Evolutionary conservation across 23 tunicate species (phyloP), one percentile per base, ranked within the genome.

Genomic region (Styela plicata): DNA sequence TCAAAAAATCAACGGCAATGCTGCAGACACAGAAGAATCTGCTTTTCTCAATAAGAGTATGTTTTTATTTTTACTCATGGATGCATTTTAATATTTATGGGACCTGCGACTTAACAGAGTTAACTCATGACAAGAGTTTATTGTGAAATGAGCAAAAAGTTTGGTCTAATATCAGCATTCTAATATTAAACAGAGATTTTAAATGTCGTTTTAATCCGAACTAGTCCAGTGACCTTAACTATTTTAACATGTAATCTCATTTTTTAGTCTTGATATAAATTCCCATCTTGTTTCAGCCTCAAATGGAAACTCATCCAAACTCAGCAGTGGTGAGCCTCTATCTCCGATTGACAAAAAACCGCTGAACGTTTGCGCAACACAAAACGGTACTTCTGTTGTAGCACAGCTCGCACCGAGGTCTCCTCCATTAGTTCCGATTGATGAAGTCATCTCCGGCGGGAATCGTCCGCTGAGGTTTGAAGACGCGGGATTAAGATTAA

Each of bases 321-420:
- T 67, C n/a, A 22, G 71, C 7, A 44, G 57, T 44, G 57, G 57
- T 44, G 57, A 44, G 13, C 57, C 57, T 7, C 13, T 44, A 29
- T 67, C 71, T 25, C 71, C 71, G 18, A 18, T 22, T 0, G 71
- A 67, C 2, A 29, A 67, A 22, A 27, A 67, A 29, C 30, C 71
- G 22, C 19, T 25, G 71, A 67, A 29, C 24, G 71, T 67, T 16
- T 67, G 71, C 22, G 71, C 71, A 27, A 25, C 71, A 1, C 30
- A 67, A 22, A 67, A 67, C 31, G 71, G 71, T 1, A 27, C 30
- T 25, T 67, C 71, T 16, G 71, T 67, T 16, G 71, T 31, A 16
- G 84, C 69, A 25, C 34, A 80, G 17, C 78, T 31, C 10, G 33
- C 79, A 24, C 84, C 84, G 32, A 80, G n/a, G 27, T 69, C 74